Percentiles rank a stretch among this genome's conserved stretches.
Conservation (phyloP, 35 echinoderm and acorn worm species). For the Nesometra sesokonis region DNA sequence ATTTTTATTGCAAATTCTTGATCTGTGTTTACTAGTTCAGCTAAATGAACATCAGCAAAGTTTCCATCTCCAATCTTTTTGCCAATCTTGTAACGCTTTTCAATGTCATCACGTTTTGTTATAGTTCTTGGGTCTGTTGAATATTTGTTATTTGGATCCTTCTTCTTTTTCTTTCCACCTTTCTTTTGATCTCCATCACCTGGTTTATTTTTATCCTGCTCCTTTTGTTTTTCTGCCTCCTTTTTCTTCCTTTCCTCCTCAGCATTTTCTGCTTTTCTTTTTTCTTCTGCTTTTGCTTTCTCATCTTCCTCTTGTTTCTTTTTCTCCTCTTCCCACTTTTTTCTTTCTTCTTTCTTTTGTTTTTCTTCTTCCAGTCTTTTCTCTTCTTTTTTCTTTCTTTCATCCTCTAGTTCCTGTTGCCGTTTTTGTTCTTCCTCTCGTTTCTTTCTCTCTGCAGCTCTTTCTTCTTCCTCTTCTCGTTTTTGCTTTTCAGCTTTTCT, state of each 20-base stretch:
- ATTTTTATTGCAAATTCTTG: constrained; percentile 92
- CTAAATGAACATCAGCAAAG: constrained; percentile 81
- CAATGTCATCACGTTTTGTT: constrained; percentile 47
- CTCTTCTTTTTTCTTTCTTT: neutral
- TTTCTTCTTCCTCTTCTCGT: constrained; percentile 33
- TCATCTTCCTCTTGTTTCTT: constrained; percentile 16
- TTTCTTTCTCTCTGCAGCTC: constrained; percentile 24
- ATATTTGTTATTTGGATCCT: neutral
- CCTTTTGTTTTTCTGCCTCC: constrained; percentile 17
- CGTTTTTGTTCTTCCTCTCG: constrained; percentile 5
- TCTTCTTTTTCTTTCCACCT: constrained; percentile 8
- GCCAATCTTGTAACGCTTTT: constrained; percentile 70
- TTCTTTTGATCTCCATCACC: constrained; percentile 18
- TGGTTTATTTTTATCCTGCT: constrained; percentile 1
- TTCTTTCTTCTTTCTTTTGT: neutral
- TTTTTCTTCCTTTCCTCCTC: constrained; percentile 27
- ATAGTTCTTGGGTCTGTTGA: constrained; percentile 25
- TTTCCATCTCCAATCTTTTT: constrained; percentile 92
- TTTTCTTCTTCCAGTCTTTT: constrained; percentile 4
- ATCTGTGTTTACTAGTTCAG: constrained; percentile 37
- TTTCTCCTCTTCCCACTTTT: neutral
- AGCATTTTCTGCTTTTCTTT: constrained; percentile 14
- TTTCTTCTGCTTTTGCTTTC: neutral
- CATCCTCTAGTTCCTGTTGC: neutral
- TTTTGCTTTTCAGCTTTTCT: constrained; percentile 25